These are phyloP conservation scores for Merodon equestris DNA, from an alignment of 2,888 invertebrate genomes.

Conservation along the genomic window DNA sequence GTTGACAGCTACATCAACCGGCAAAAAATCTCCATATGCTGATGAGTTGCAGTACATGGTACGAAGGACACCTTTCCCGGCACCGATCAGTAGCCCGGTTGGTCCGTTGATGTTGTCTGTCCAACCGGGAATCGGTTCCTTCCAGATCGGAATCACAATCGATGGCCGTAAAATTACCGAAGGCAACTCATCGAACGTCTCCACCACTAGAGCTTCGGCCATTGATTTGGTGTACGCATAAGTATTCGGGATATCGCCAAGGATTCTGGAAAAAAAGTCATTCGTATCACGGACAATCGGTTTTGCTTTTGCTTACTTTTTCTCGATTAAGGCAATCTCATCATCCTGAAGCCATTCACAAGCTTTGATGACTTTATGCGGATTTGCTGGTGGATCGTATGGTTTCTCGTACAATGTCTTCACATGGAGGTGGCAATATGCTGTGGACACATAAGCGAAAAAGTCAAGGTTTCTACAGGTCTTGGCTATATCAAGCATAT, in stretches of 20 bases:
- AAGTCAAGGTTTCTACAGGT: conserved; percentile 87
- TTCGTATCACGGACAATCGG: not conserved
- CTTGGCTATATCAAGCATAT: conserved; percentile 90
- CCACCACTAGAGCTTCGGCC: conserved; percentile 90
- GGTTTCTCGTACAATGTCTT: conserved; percentile 89
- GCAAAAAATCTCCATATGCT: conserved; percentile 88
- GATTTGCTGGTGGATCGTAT: conserved; percentile 90
- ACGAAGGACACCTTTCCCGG: conserved; percentile 93
- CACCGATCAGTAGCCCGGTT: conserved; percentile 88
- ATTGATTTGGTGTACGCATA: conserved; percentile 96
- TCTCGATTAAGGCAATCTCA: conserved; percentile 83
- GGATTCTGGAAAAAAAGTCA: conserved; percentile 81
- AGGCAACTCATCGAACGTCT: conserved; percentile 88
- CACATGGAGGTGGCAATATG: conserved; percentile 93
- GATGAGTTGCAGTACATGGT: conserved; percentile 91
- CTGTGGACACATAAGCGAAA: conserved; percentile 87
- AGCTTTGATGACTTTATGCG: conserved; percentile 86
- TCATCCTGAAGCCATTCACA: conserved; percentile 90
- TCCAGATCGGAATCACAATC: conserved; percentile 93
- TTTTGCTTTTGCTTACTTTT: conserved; percentile 79
- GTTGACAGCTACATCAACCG: conserved; percentile 90
- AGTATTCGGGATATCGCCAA: conserved; percentile 91
- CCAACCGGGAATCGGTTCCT: conserved; percentile 92
- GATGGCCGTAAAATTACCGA: conserved; percentile 91
- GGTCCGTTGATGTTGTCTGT: conserved; percentile 97